Percentiles rank a stretch among this genome's conserved stretches.
phyloP scores from a whole-genome alignment of 1,140 invertebrate species.

The Drosophila truncata region DNA sequence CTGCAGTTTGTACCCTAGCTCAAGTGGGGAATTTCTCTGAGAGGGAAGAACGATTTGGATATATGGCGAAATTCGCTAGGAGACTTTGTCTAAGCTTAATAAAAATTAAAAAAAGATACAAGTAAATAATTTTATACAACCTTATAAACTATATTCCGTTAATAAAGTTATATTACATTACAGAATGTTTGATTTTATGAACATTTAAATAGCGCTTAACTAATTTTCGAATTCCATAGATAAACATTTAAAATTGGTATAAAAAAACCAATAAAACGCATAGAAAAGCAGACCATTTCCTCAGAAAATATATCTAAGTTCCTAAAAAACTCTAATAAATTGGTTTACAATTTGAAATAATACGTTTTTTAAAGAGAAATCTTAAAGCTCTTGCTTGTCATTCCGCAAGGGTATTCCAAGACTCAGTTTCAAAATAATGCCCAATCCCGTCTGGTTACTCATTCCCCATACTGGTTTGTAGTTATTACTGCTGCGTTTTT shows the following conservation, averaged over 20 bases:
- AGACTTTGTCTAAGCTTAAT: background rate
- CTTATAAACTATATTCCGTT: too few species aligned
- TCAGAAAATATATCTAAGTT: too few species aligned
- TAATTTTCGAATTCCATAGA: too few species aligned
- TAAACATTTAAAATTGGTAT: too few species aligned
- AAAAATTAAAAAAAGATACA: background rate
- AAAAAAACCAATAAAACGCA: too few species aligned
- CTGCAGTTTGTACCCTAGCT: slow-evolving; percentile 26
- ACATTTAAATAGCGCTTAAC: too few species aligned
- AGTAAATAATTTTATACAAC: background rate
- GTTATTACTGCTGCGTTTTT: slow-evolving; percentile 29
- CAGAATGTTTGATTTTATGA: too few species aligned
- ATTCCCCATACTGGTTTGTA: slow-evolving; percentile 61
- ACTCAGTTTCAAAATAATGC: background rate
- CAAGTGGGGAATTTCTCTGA: background rate
- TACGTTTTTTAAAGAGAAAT: background rate
- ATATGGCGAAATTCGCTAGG: background rate
- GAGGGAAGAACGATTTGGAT: background rate
- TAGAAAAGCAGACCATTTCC: too few species aligned
- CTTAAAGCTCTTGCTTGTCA: background rate
- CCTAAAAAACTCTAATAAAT: too few species aligned
- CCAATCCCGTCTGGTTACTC: slow-evolving; percentile 13
- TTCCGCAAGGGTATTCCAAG: background rate
- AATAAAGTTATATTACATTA: too few species aligned
- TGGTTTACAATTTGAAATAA: too few species aligned